Conservation (phyloP, 2,888 invertebrate genomes). For the Ceramica pisi region DNA sequence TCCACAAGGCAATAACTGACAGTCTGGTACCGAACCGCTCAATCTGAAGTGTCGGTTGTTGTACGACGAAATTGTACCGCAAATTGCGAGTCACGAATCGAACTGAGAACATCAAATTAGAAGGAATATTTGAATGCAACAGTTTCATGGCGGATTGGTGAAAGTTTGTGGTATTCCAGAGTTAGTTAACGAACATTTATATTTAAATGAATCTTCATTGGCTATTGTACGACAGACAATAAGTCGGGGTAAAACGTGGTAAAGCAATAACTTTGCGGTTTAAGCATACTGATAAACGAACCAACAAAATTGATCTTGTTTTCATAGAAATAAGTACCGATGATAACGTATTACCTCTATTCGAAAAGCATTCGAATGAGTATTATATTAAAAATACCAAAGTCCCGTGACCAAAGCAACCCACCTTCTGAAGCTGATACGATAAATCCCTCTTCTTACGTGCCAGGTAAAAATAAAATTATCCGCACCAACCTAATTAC, state of each 20-base stretch:
- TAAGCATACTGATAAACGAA: not conserved
- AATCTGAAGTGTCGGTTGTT: slow-evolving; percentile 42
- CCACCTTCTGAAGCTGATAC: not conserved
- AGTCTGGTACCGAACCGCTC: slow-evolving; percentile 39
- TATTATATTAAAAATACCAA: not conserved
- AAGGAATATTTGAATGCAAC: slow-evolving; percentile 41
- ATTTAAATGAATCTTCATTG: slow-evolving; percentile 4
- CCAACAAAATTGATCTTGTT: not conserved
- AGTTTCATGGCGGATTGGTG: slow-evolving; percentile 16
- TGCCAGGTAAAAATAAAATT: slow-evolving; percentile 1
- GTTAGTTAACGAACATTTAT: not conserved
- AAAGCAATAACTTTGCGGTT: not conserved
- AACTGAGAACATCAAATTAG: slow-evolving; percentile 41
- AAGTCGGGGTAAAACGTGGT: not conserved
- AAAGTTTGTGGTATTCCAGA: slow-evolving; percentile 1
- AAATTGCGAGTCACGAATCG: slow-evolving; percentile 44
- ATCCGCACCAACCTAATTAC: slow-evolving; percentile 17
- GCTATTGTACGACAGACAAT: not conserved
- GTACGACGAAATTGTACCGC: slow-evolving; percentile 46
- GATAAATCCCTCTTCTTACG: not conserved
- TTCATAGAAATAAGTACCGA: not conserved
- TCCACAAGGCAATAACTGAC: slow-evolving; percentile 44
- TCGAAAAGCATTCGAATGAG: not conserved
- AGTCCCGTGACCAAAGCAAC: not conserved
- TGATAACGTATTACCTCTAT: not conserved